These are phyloP conservation scores for Plectus sambesii DNA, from an alignment of 1,140 invertebrate genomes.

Conservation along the genomic window DNA sequence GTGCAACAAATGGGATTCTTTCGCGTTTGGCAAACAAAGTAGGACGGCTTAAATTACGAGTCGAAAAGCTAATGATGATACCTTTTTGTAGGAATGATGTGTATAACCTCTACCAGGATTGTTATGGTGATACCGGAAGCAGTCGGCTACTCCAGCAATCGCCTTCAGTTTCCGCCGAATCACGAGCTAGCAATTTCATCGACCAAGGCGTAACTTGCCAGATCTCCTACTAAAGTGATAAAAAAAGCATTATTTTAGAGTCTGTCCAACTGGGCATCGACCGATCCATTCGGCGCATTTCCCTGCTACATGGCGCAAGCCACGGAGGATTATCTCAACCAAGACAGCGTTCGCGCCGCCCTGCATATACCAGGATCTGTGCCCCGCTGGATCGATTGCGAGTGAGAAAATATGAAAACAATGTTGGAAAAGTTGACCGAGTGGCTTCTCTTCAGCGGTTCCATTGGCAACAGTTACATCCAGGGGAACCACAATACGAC, in stretches of 20 bases:
- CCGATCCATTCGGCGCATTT: constrained; percentile 32
- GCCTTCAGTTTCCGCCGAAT: too few species aligned
- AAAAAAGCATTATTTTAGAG: too few species aligned
- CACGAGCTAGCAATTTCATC: too few species aligned
- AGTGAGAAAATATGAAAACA: too few species aligned
- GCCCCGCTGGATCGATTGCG: constrained; percentile 46
- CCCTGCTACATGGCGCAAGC: constrained; percentile 47
- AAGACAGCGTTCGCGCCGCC: constrained; percentile 43
- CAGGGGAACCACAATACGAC: constrained; percentile 25
- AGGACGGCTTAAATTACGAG: too few species aligned
- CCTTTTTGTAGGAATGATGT: constrained; percentile 5
- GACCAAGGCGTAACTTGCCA: too few species aligned
- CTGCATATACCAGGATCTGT: constrained; percentile 47
- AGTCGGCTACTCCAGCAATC: too few species aligned
- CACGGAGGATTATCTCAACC: constrained; percentile 45
- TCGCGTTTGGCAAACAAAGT: too few species aligned
- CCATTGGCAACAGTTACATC: constrained; percentile 21
- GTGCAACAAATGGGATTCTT: too few species aligned
- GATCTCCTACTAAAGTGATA: too few species aligned
- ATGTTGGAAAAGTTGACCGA: too few species aligned
- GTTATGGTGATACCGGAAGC: constrained; percentile 46
- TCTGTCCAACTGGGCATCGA: constrained; percentile 8
- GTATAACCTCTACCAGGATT: constrained; percentile 48
- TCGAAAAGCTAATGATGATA: too few species aligned
- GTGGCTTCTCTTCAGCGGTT: constrained; percentile 20